Percentiles rank a stretch among this genome's conserved stretches.
Evolutionary conservation across 2,113 vertebrate genomes (phyloP).

Genomic region (Hyperoodon ampullatus): DNA sequence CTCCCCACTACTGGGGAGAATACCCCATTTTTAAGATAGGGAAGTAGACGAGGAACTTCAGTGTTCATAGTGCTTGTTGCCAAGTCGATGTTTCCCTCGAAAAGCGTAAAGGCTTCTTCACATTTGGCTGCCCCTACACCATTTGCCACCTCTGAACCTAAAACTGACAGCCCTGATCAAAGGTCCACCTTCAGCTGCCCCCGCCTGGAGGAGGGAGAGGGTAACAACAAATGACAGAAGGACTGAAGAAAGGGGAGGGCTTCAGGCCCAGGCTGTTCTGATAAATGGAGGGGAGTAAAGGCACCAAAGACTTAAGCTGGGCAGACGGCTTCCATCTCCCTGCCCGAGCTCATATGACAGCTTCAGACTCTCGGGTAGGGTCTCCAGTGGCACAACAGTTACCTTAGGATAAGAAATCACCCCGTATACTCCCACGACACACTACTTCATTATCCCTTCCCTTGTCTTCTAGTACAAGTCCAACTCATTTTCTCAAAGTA

Average conservation of each 20-base stretch:
- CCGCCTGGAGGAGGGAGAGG: not conserved
- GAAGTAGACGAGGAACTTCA: not conserved
- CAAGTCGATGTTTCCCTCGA: not conserved
- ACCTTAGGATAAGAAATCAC: not conserved
- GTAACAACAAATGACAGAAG: not conserved
- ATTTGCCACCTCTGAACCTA: not conserved
- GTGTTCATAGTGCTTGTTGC: not conserved
- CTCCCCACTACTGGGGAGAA: not conserved
- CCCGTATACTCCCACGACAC: fast-evolving
- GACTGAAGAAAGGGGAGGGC: not conserved
- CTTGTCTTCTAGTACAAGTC: not conserved
- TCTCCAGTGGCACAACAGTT: not conserved
- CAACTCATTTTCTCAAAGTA: not conserved
- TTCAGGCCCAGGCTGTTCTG: too few relatives aligned
- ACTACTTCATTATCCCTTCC: not conserved
- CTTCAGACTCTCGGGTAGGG: not conserved
- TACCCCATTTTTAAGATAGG: not conserved
- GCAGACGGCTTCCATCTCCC: not conserved
- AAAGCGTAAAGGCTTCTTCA: not conserved
- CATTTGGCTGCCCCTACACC: not conserved
- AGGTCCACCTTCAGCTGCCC: not conserved
- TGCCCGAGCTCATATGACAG: fast-evolving
- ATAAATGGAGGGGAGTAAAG: not conserved
- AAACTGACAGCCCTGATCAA: not conserved
- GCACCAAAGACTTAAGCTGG: not conserved